Evolutionary conservation across 1,140 invertebrate species (phyloP), one percentile per base, ranked within the genome.

Genomic region (Drosophila quadrilineata): DNA sequence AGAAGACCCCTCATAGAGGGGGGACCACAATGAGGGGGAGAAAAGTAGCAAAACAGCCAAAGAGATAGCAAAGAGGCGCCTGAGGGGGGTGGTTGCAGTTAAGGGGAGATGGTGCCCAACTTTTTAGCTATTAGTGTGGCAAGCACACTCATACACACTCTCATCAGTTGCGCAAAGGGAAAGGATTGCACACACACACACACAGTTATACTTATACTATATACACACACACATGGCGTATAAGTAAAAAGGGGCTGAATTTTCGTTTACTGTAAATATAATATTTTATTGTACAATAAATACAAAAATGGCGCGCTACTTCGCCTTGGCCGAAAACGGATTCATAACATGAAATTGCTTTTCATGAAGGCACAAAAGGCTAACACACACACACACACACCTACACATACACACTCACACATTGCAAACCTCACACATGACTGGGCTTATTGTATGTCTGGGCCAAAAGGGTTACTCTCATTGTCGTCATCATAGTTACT

Each of bases 331-430:
- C 69, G 52, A 77, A 82, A 82, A 84, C 73, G 77, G 70, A 85
- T 79, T 85, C 79, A 85, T 85, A 85, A 85, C 79, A 79, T 66
- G 63, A 85, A 85, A 85, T 85, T 85, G 79, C 79, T 85, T 85
- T 85, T 75, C 74, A 77, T 68, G 70, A 84, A 60, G 69, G 31
- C 52, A 70, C 70, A 84, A 57, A 82, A 65, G 54, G 56, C 69
- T 38, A 16, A 33, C 50, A 31, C n/a, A 59, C 46, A 36, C 24
- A 36, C 38, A 24, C 43, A 41, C 17, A 33, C 52, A 16, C 19
- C 22, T 14, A 56, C 17, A 40, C 38, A 6, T 22, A 6, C 33
- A 67, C 31, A 60, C 57, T 16, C 17, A 50, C n/a, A n/a, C n/a
- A n/a, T n/a, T n/a, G n/a, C n/a, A n/a, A n/a, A n/a, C n/a, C n/a